Evolutionary conservation across 2,888 invertebrate species (phyloP), one percentile per base, ranked within the genome.

Genomic region (Escarpia spicata): DNA sequence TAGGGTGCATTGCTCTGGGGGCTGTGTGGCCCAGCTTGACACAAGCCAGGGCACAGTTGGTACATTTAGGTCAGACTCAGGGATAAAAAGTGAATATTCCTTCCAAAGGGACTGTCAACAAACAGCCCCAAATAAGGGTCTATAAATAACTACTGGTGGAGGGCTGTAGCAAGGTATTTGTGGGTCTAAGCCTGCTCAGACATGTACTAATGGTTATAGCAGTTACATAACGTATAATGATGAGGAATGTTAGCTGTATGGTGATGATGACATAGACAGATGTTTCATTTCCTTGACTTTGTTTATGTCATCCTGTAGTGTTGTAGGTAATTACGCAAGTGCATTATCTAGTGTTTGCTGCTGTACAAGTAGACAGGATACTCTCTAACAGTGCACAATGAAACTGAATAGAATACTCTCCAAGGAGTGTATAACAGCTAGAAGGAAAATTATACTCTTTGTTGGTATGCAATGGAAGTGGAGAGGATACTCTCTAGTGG

Each of bases 91-190:
- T 26, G 19, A 75, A 75, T 75, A 75, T 26, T 26, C n/a, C 26
- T 26, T 26, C n/a, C 3, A n/a, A n/a, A n/a, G 26, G 75, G 75
- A n/a, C 26, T 75, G 75, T 15, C 75, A 75, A 26, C 15, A 26
- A 75, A 26, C 15, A 26, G 19, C 19, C 75, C 26, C 6, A 75
- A 19, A 75, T 6, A 75, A 75, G 75, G 75, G 75, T 26, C 75
- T 75, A 75, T 75, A 75, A 75, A 75, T 75, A 75, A 75, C 75
- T 75, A 26, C 75, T 75, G 75, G 75, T 15, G 75, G 75, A 75
- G n/a, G 75, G 26, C 19, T 75, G 75, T 75, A 75, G 75, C 26
- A 15, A n/a, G 19, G 75, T 26, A 75, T 75, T 15, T 75, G 75
- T 75, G 19, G 75, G 75, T 75, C 75, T 52, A 52, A 0, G 52